phyloP scores from a whole-genome alignment of 1,140 invertebrate genomes.

The Eurosta solidaginis region DNA sequence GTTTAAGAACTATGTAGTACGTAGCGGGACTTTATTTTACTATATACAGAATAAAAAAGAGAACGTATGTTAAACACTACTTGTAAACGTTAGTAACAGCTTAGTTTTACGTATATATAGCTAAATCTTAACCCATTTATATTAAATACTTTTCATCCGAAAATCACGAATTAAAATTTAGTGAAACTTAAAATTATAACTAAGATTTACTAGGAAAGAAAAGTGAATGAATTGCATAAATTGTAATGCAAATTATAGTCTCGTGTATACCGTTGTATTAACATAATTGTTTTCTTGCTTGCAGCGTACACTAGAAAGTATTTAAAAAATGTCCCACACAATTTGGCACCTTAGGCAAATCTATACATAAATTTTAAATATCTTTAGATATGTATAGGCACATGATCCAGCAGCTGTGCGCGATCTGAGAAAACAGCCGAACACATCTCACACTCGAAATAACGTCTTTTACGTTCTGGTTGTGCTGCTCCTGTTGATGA shows the following conservation, averaged over 20 bases:
- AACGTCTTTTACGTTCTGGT: conserved; percentile 42
- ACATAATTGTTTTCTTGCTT: too few relatives aligned
- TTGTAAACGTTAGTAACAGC: background rate
- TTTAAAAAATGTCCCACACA: too few relatives aligned
- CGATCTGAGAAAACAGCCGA: conserved; percentile 73
- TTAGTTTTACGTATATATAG: background rate
- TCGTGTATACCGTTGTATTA: background rate
- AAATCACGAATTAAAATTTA: background rate
- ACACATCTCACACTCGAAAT: conserved; percentile 78
- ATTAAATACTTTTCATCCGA: background rate
- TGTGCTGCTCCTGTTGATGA: conserved; percentile 3
- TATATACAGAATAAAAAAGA: background rate
- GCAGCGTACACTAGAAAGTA: too few relatives aligned
- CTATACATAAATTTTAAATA: background rate
- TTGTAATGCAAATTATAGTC: background rate
- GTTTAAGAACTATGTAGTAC: background rate
- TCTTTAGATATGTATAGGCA: conserved; percentile 78
- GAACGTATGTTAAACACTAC: background rate
- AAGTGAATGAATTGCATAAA: background rate
- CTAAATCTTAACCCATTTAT: background rate
- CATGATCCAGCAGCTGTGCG: conserved; percentile 74
- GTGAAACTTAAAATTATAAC: background rate
- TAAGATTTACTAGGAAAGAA: background rate
- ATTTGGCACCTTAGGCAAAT: background rate
- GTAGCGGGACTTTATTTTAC: background rate